Conservation (phyloP, 2,797 vertebrate species). For the Acridotheres tristis region DNA sequence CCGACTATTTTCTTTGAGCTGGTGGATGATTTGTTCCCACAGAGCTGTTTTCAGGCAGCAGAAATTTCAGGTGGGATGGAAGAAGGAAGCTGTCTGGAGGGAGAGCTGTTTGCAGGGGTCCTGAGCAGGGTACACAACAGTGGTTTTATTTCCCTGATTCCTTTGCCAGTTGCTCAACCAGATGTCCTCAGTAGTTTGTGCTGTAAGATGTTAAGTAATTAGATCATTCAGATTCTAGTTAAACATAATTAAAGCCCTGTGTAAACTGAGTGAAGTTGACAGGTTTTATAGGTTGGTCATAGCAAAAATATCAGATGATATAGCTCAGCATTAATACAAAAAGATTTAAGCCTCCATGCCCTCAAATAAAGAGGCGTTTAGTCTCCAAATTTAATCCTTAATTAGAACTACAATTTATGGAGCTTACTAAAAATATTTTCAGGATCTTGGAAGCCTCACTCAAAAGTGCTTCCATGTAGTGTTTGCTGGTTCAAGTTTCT, state of each 20-base stretch:
- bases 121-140: neutral
- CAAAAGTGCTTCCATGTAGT: neutral
- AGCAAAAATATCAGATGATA: slow-evolving; percentile 65
- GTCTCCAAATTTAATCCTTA: slow-evolving; percentile 20
- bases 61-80: neutral
- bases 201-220: slow-evolving; percentile 76
- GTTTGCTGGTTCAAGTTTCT: neutral
- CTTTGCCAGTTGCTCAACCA: slow-evolving; percentile 69
- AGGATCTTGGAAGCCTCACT: neutral
- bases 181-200: slow-evolving; percentile 71
- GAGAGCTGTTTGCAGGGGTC: slow-evolving; percentile 1
- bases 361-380: slow-evolving; percentile 38
- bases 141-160: neutral
- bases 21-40: neutral
- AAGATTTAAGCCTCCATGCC: slow-evolving; percentile 40
- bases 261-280: slow-evolving; percentile 76
- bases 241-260: slow-evolving; percentile 76
- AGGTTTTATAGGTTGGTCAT: slow-evolving; percentile 72
- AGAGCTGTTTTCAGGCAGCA: neutral
- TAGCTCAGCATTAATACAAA: slow-evolving; percentile 56
- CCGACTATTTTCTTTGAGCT: neutral
- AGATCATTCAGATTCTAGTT: slow-evolving; percentile 76
- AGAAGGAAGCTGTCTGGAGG: neutral
- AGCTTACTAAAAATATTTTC: slow-evolving; percentile 9
- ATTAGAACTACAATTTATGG: slow-evolving; percentile 34